Percentiles rank a stretch among this genome's conserved stretches.
These are phyloP conservation scores for Hirudinaria manillensis DNA, from an alignment of 2,888 invertebrate genomes.

Conservation along the genomic window DNA sequence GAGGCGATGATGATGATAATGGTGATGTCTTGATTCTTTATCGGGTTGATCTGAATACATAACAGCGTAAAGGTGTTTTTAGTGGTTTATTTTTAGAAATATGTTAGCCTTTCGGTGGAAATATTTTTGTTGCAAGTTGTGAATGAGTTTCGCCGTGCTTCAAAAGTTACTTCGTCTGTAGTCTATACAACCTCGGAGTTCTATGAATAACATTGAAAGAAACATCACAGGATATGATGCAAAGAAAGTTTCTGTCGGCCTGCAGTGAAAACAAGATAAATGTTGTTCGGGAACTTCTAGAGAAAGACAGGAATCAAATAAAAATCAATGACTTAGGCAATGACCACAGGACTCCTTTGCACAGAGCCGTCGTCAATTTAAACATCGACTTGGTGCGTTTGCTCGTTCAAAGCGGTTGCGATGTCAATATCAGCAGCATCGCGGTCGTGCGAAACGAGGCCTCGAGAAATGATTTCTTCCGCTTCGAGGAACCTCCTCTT, in stretches of 20 bases:
- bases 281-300: background rate
- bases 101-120: no score
- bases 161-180: no score
- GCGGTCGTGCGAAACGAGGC: constrained; percentile 6
- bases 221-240: background rate
- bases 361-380: background rate
- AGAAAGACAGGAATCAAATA: background rate
- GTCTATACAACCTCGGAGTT: no score
- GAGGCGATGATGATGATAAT: no score
- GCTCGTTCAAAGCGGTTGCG: constrained; percentile 10
- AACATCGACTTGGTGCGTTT: background rate
- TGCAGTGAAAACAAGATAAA: constrained; percentile 12
- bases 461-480: constrained; percentile 1
- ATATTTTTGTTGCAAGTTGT: no score
- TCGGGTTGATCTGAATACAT: no score
- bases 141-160: no score
- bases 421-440: constrained; percentile 8
- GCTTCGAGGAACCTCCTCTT: constrained; percentile 12
- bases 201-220: no score
- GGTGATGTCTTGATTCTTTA: no score
- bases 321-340: background rate
- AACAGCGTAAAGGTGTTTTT: no score
- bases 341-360: background rate
- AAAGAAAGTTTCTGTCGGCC: background rate
- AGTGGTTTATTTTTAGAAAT: no score